phyloP scores from a whole-genome alignment of 64 coral and sea anemone species.

The Actinia equina region DNA sequence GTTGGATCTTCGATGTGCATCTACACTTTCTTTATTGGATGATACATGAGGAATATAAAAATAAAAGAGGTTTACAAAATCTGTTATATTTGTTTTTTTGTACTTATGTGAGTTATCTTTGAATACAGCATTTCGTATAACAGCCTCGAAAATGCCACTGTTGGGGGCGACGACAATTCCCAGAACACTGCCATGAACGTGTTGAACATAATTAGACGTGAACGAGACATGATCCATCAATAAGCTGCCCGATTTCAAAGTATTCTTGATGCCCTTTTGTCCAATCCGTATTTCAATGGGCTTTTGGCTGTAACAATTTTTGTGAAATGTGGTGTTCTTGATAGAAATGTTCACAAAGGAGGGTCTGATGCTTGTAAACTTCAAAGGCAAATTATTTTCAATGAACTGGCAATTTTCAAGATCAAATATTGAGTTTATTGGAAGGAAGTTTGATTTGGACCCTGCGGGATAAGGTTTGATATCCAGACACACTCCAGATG shows the following conservation, averaged over 20 bases:
- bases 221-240: neutral
- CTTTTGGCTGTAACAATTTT: neutral
- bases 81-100: neutral
- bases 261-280: too few species aligned
- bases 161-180: neutral
- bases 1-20: neutral
- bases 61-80: neutral
- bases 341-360: neutral
- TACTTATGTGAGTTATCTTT: neutral
- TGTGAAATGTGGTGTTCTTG: neutral
- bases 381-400: neutral
- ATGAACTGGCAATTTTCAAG: neutral
- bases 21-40: neutral
- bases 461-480: neutral
- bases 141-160: neutral
- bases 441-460: neutral
- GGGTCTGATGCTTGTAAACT: neutral
- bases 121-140: neutral
- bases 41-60: slow-evolving; percentile 2
- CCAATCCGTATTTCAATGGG: neutral
- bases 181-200: neutral
- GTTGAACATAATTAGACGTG: neutral
- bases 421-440: neutral
- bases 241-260: neutral
- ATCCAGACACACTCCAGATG: neutral